Conservation (phyloP, 2,888 invertebrate species). For the Desoria tigrina region DNA sequence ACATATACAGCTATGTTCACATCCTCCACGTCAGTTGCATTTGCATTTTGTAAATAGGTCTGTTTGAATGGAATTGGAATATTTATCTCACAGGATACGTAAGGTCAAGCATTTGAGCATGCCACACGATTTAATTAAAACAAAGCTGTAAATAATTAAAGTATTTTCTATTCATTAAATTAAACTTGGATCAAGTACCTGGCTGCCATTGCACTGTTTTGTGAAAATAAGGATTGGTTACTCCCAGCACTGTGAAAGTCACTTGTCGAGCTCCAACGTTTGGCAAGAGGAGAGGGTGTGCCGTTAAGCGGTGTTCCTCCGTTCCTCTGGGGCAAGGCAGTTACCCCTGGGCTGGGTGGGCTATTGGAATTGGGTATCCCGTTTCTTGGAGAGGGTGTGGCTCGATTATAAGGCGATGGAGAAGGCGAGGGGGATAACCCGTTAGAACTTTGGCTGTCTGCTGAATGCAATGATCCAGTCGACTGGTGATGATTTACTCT, state of each 20-base stretch:
- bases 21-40: too few species aligned
- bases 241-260: constrained; percentile 66
- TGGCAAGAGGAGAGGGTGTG: constrained; percentile 59
- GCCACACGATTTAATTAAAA: too few species aligned
- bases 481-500: constrained; percentile 80
- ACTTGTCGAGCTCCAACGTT: constrained; percentile 80
- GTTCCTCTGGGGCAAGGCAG: constrained; percentile 48
- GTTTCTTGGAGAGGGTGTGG: constrained; percentile 53
- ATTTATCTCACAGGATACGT: too few species aligned
- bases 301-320: constrained; percentile 44
- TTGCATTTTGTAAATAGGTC: too few species aligned
- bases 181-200: constrained; percentile 60
- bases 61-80: too few species aligned
- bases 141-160: too few species aligned
- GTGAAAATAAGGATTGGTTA: constrained; percentile 57
- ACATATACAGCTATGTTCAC: too few species aligned
- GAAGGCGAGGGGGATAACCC: constrained; percentile 79
- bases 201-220: constrained; percentile 58
- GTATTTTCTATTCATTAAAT: too few species aligned
- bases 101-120: too few species aligned
- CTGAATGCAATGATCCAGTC: constrained; percentile 75
- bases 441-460: constrained; percentile 76
- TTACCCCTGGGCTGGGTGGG: constrained; percentile 29
- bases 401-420: constrained; percentile 57
- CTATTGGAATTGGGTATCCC: constrained; percentile 27